Percentiles rank a stretch among this genome's conserved stretches.
Evolutionary conservation across 2,797 vertebrate species (phyloP).

Genomic region (Syngnathus acus): DNA sequence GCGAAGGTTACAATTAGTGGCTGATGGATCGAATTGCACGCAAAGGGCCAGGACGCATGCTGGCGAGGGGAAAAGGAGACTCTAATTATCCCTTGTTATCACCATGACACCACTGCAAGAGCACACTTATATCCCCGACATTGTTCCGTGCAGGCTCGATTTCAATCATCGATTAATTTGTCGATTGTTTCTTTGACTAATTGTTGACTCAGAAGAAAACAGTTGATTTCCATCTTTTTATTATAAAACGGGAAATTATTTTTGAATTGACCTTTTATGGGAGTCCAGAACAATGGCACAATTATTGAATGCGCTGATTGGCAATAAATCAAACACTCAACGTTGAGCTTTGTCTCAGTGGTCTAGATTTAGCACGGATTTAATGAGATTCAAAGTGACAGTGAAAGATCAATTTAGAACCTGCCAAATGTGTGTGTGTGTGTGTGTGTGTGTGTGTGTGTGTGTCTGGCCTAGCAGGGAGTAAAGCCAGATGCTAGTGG

Average conservation of each 20-base stretch:
- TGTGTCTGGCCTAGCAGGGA: not conserved
- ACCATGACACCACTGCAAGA: not conserved
- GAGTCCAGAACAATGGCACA: not conserved
- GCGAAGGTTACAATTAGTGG: not conserved
- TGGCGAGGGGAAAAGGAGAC: not conserved
- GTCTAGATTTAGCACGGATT: not conserved
- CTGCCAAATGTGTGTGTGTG: not conserved
- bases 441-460: not conserved
- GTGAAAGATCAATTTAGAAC: not conserved
- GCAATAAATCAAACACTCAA: not conserved
- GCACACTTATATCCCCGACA: not conserved
- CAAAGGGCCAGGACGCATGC: not conserved
- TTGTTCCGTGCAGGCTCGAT: not conserved
- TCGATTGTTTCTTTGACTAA: no score
- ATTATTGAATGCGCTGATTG: not conserved
- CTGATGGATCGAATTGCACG: not conserved
- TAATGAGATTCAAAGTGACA: not conserved
- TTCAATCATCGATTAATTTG: no score
- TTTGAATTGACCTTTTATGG: no score
- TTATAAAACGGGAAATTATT: no score
- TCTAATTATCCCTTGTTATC: not conserved
- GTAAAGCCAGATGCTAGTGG: slow-evolving; percentile 39
- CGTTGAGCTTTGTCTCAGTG: no score
- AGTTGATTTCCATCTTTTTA: no score
- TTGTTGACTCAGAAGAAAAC: no score